Percentiles rank a stretch among this genome's conserved stretches.
Evolutionary conservation across 2,888 invertebrate genomes (phyloP).

Genomic region (Plusia festucae): DNA sequence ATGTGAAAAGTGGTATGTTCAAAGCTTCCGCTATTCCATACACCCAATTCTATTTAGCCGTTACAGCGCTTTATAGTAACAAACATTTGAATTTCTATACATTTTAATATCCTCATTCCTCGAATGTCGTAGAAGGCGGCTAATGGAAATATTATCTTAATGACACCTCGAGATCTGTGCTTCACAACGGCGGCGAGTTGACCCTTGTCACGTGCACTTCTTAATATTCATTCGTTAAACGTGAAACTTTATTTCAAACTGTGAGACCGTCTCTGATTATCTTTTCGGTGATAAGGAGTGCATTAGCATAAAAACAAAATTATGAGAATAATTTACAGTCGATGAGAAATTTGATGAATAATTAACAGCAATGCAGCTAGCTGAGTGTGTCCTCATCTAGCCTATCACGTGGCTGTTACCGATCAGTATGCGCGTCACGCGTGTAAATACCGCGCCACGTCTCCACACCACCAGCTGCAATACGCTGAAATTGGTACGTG

Average conservation of each 20-base stretch:
- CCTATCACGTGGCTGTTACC: conserved; percentile 48
- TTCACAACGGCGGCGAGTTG: conserved; percentile 3
- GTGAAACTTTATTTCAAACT: background rate
- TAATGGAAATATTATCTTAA: conserved; percentile 10
- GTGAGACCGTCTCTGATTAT: background rate
- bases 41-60: conserved; percentile 1
- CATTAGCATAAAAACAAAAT: background rate
- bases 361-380: conserved; percentile 37
- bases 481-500: conserved; percentile 86
- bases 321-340: background rate
- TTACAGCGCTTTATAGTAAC: conserved; percentile 2
- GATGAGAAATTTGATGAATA: conserved; percentile 26
- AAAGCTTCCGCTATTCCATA: background rate
- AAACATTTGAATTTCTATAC: conserved; percentile 3
- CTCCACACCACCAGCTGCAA: conserved; percentile 78
- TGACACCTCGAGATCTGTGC: conserved; percentile 4
- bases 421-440: conserved; percentile 79
- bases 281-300: background rate
- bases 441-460: conserved; percentile 71
- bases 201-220: conserved; percentile 6
- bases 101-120: conserved; percentile 8
- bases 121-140: conserved; percentile 5
- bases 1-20: conserved; percentile 5
- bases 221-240: conserved; percentile 3
- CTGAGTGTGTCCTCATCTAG: conserved; percentile 31